Evolutionary conservation across 2,797 vertebrate species (phyloP).

Genomic region (Muscicapa striata): DNA sequence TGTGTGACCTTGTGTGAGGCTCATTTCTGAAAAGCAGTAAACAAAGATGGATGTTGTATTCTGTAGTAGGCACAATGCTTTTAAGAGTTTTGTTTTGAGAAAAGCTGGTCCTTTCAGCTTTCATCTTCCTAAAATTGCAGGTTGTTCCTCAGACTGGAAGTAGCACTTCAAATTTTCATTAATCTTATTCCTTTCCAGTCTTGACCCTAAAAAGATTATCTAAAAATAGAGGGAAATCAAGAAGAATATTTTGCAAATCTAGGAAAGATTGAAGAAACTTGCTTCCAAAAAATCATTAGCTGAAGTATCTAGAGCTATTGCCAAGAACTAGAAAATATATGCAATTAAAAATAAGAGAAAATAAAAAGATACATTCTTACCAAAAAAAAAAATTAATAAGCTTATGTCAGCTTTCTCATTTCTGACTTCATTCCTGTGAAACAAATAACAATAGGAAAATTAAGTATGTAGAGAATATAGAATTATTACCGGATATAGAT

Average conservation of each 20-base stretch:
- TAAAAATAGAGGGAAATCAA: background rate
- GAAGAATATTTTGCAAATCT: background rate
- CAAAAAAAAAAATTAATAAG: background rate
- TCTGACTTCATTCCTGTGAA: background rate
- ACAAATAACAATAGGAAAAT: background rate
- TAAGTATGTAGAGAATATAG: background rate
- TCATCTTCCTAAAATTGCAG: background rate
- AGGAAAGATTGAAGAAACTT: background rate
- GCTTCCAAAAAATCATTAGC: background rate
- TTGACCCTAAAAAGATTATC: background rate
- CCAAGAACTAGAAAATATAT: background rate
- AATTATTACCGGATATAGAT: background rate
- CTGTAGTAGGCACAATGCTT: background rate
- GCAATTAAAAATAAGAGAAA: background rate
- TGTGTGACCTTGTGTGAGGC: background rate
- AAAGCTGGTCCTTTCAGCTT: background rate
- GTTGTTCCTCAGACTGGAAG: background rate
- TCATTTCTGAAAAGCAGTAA: background rate
- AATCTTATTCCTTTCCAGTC: background rate
- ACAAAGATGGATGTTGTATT: background rate
- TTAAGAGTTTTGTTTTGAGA: background rate
- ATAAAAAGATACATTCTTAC: background rate
- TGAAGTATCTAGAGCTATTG: background rate
- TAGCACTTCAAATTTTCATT: background rate
- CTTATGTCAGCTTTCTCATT: background rate